phyloP scores from a whole-genome alignment of 2,797 vertebrate species.

The Tolypeutes matacus region DNA sequence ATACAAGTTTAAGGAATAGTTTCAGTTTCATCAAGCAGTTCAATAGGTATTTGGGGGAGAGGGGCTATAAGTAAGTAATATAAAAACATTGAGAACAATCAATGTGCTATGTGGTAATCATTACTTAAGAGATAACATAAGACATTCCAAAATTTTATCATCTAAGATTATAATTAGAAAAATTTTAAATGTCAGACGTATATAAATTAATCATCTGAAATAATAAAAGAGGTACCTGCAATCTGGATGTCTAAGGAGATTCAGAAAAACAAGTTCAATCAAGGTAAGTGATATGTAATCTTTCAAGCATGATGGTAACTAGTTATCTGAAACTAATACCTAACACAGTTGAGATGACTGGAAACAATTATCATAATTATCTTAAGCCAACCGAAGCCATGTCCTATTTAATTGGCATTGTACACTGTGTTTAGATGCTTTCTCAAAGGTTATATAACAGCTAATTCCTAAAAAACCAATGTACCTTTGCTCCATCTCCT shows the following conservation, averaged over 20 bases:
- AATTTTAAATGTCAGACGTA: neutral
- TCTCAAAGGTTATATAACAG: slow-evolving; percentile 35
- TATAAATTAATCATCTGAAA: neutral
- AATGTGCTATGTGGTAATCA: neutral
- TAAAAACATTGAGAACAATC: slow-evolving; percentile 6
- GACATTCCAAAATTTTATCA: neutral
- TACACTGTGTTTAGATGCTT: neutral
- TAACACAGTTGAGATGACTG: neutral
- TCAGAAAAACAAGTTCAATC: neutral
- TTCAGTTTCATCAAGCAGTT: neutral
- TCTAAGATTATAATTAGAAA: neutral
- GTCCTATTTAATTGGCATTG: neutral
- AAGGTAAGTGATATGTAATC: neutral
- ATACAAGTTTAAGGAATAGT: neutral
- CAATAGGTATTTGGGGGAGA: neutral
- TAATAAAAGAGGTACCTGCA: neutral
- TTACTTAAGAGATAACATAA: neutral
- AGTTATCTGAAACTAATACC: neutral
- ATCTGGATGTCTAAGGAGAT: neutral
- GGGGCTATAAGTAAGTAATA: neutral
- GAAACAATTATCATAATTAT: neutral
- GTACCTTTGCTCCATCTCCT: neutral
- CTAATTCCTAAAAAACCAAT: neutral
- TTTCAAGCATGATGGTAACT: neutral
- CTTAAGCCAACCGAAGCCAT: neutral